Evolutionary conservation across 2,797 vertebrate species (phyloP), one percentile per base, ranked within the genome.

Genomic region (Staurois parvus): DNA sequence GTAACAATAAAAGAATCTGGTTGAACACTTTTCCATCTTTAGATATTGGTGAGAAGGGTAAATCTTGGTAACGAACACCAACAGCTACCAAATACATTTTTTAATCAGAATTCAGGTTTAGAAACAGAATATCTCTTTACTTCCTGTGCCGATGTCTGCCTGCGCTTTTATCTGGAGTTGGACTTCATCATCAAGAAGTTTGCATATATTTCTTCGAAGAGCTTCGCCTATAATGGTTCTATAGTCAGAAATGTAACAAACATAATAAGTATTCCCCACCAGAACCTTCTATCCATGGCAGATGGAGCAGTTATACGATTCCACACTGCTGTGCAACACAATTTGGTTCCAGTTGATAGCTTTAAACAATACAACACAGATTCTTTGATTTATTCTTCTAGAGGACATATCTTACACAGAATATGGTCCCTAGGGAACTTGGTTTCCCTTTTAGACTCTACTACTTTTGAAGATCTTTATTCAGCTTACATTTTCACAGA

Each of bases 401-500:
- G 15, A 59, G 30, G 32, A 40, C 34, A 17, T 28, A 66, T 28
- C 8, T 40, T 52, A 5, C 40, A 81, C 79, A 73, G 79, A 17
- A 40, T 11, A 48, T 21, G 29, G 59, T 45, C 34, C 26, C 13
- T 30, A 40, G 34, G 15, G 67, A 15, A 66, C 21, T 37, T 84
- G 59, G 40, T n/a, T 24, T 70, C 29, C 73, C 28, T 26, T 34
- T 70, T 40, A 48, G 73, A 73, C 13, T 59, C 3, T 17, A 42
- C 37, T 62, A 42, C 37, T 62, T 29, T 69, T 29, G 32, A 29
- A 76, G 26, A 11, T 13, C 66, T 62, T 28, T 73, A 48, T 64
- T 34, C 13, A 21, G n/a, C 72, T 32, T 66, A 75, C 72, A 83
- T n/a, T 11, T 75, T 75, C 26, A 42, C 15, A 85, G 76, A 85